A percentile compares a stretch with the other conserved stretches of the same genome.
These are phyloP conservation scores for Theretra japonica DNA, from an alignment of 2,888 invertebrate species.

Conservation along the genomic window DNA sequence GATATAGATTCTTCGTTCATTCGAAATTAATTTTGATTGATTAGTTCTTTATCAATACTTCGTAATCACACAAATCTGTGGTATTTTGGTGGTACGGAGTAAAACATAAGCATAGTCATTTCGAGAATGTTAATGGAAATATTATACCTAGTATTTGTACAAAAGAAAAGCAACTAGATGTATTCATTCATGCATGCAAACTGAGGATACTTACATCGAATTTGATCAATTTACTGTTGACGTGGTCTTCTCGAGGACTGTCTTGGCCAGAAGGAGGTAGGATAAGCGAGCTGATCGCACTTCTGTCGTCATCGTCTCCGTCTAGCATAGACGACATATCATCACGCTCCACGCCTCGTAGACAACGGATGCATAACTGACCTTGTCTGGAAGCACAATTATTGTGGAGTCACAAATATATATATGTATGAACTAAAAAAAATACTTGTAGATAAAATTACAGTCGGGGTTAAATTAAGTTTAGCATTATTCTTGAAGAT, in stretches of 20 bases:
- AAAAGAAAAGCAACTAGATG: slow-evolving; percentile 52
- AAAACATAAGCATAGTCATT: slow-evolving; percentile 36
- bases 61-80: background rate
- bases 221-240: slow-evolving; percentile 80
- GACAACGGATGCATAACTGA: slow-evolving; percentile 91
- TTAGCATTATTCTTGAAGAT: too few species aligned
- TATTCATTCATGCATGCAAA: slow-evolving; percentile 36
- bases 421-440: too few species aligned
- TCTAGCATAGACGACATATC: slow-evolving; percentile 88
- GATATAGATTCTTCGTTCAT: background rate
- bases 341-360: slow-evolving; percentile 87
- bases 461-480: too few species aligned
- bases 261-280: slow-evolving; percentile 73
- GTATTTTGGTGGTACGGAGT: background rate
- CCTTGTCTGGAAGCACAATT: slow-evolving; percentile 86
- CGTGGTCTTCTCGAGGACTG: slow-evolving; percentile 75
- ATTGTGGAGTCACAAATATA: background rate
- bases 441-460: too few species aligned
- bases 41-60: background rate
- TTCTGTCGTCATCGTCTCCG: slow-evolving; percentile 89
- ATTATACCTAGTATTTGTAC: slow-evolving; percentile 51
- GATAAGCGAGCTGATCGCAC: slow-evolving; percentile 85
- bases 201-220: slow-evolving; percentile 81
- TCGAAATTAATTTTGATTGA: background rate
- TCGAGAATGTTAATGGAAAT: slow-evolving; percentile 52